Evolutionary conservation across 23 tunicate genomes (phyloP).

Genomic region (Styela clava): DNA sequence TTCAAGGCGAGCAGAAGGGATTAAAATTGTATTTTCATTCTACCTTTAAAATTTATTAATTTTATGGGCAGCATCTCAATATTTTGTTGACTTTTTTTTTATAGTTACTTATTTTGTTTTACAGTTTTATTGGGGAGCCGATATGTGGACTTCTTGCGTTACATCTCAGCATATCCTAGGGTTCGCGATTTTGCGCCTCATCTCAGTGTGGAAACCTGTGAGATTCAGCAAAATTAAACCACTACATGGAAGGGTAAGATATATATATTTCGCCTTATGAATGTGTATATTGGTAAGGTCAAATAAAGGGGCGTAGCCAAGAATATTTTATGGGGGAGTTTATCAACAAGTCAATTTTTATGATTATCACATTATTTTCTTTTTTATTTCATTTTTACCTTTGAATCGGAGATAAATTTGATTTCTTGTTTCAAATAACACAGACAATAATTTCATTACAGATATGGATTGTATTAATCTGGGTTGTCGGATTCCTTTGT

Average conservation of each 20-base stretch:
- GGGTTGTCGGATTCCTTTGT: constrained; percentile 40
- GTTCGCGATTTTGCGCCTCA: constrained; percentile 40
- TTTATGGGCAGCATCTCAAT: no score
- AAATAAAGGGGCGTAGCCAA: not conserved
- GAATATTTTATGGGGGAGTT: no score
- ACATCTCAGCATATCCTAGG: constrained; percentile 43
- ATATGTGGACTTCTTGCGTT: constrained; percentile 56
- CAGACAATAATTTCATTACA: constrained; percentile 1
- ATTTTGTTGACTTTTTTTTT: no score
- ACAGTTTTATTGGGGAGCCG: constrained; percentile 56
- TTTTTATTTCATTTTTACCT: no score
- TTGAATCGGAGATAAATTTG: no score
- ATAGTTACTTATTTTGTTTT: no score
- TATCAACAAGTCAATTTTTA: no score
- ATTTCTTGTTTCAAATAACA: no score
- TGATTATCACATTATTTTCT: no score
- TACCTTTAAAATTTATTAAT: no score
- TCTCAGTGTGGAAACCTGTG: constrained; percentile 34
- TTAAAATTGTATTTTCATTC: no score
- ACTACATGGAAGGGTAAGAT: constrained; percentile 24
- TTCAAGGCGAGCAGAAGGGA: no score
- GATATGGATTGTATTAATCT: constrained; percentile 49
- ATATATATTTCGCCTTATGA: not conserved
- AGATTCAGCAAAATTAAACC: not conserved
- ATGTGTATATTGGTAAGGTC: not conserved